These are phyloP conservation scores for Sminthurinus aureus DNA, from an alignment of 2,888 invertebrate genomes.

Conservation along the genomic window DNA sequence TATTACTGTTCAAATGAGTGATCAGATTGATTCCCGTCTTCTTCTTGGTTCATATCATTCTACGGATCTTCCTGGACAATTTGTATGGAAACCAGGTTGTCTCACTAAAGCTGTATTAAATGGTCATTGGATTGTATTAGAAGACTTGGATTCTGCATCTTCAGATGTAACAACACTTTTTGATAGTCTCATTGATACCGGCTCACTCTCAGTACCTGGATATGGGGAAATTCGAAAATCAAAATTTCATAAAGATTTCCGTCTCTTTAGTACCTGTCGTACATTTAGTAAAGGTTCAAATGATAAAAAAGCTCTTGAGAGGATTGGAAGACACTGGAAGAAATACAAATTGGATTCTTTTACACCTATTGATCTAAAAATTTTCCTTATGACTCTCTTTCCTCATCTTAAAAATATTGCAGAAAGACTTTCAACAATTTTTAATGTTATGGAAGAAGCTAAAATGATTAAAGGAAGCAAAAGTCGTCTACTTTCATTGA, in stretches of 20 bases:
- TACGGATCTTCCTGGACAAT: conserved; percentile 96
- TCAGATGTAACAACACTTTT: conserved; percentile 91
- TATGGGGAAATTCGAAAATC: conserved; percentile 80
- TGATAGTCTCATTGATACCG: conserved; percentile 83
- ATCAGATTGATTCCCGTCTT: conserved; percentile 96
- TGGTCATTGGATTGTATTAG: conserved; percentile 89
- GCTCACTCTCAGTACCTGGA: conserved; percentile 84
- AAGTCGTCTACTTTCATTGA: conserved; percentile 46
- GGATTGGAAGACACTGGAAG: conserved; percentile 65
- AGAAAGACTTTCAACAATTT: conserved; percentile 51
- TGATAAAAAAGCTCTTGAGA: conserved; percentile 30
- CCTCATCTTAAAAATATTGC: conserved; percentile 48
- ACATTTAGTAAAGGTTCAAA: conserved; percentile 25
- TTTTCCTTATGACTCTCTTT: conserved; percentile 42
- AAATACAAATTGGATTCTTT: conserved; percentile 83
- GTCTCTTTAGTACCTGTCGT: conserved; percentile 81
- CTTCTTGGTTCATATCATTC: conserved; percentile 92
- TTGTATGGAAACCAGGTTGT: conserved; percentile 95
- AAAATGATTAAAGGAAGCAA: conserved; percentile 30
- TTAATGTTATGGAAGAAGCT: conserved; percentile 44
- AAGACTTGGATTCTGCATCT: conserved; percentile 94
- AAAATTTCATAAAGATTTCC: conserved; percentile 83
- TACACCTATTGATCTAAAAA: conserved; percentile 75
- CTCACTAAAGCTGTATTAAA: conserved; percentile 72
- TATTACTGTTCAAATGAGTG: conserved; percentile 91